Evolutionary conservation across 2,888 invertebrate species (phyloP).

Genomic region (Caenorhabditis macrosperma): DNA sequence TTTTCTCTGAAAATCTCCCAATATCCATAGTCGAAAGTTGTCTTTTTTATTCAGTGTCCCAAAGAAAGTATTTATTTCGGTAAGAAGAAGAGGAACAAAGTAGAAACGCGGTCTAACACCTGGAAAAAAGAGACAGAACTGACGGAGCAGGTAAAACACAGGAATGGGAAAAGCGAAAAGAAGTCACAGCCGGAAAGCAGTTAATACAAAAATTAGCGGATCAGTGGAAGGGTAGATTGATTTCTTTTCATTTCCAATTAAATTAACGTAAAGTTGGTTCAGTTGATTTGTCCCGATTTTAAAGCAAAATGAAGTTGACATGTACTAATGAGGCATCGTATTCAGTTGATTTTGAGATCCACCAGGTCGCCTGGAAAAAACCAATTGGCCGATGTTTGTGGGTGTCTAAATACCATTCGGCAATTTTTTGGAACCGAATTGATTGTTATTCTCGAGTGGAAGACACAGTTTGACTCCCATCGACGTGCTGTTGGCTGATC

Average conservation of each 20-base stretch:
- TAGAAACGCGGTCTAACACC: conserved; percentile 39
- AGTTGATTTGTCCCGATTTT: conserved; percentile 42
- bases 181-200: conserved; percentile 52
- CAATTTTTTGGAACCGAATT: conserved; percentile 46
- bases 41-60: no score
- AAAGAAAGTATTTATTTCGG: conserved; percentile 2
- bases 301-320: conserved; percentile 51
- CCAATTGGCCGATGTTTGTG: no score
- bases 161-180: conserved; percentile 54
- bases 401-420: conserved; percentile 60
- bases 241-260: background rate
- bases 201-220: conserved; percentile 17
- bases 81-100: conserved; percentile 9
- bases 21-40: no score
- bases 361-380: conserved; percentile 49
- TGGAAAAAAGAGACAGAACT: conserved; percentile 19
- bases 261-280: conserved; percentile 25
- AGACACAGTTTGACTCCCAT: conserved; percentile 51
- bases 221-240: background rate
- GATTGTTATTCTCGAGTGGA: conserved; percentile 59
- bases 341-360: conserved; percentile 62
- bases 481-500: conserved; percentile 35
- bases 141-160: conserved; percentile 30
- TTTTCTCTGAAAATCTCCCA: no score
- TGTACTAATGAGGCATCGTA: conserved; percentile 63